Conservation (phyloP, 2,888 invertebrate species). For the Rotaria macrura region DNA sequence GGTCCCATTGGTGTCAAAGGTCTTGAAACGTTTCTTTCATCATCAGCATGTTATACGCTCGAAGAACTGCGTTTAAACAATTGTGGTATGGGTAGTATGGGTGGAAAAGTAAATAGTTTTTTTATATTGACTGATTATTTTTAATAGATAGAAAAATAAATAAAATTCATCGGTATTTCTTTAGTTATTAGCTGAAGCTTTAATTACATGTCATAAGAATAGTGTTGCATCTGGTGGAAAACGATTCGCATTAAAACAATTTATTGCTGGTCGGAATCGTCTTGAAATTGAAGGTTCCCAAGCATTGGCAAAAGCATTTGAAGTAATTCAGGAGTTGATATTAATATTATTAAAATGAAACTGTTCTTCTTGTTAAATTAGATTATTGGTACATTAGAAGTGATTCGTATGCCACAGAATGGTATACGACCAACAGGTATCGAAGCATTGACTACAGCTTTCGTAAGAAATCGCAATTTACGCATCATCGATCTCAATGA, state of each 20-base stretch:
- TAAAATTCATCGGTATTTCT: neutral
- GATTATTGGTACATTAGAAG: slow-evolving; percentile 70
- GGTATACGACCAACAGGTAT: slow-evolving; percentile 82
- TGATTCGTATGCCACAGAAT: slow-evolving; percentile 87
- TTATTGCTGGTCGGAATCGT: slow-evolving; percentile 82
- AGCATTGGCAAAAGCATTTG: slow-evolving; percentile 67
- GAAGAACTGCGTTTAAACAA: slow-evolving; percentile 77
- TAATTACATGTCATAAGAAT: slow-evolving; percentile 46
- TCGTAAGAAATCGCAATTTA: slow-evolving; percentile 59
- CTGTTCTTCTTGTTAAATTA: neutral
- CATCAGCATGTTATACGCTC: slow-evolving; percentile 71
- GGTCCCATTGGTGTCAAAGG: slow-evolving; percentile 72
- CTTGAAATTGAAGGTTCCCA: slow-evolving; percentile 83
- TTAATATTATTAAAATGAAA: no score
- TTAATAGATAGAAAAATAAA: no score
- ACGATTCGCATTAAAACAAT: slow-evolving; percentile 59
- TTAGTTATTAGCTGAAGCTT: slow-evolving; percentile 56
- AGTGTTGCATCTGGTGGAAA: slow-evolving; percentile 46
- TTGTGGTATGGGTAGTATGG: slow-evolving; percentile 81
- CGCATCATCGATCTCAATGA: slow-evolving; percentile 77
- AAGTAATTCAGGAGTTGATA: slow-evolving; percentile 40
- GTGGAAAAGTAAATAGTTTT: slow-evolving; percentile 48
- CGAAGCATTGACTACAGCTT: slow-evolving; percentile 65
- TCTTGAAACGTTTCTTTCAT: slow-evolving; percentile 69
- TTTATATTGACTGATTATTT: no score